Conservation (phyloP, 2,113 vertebrate genomes). For the Lepisosteus oculatus region DNA sequence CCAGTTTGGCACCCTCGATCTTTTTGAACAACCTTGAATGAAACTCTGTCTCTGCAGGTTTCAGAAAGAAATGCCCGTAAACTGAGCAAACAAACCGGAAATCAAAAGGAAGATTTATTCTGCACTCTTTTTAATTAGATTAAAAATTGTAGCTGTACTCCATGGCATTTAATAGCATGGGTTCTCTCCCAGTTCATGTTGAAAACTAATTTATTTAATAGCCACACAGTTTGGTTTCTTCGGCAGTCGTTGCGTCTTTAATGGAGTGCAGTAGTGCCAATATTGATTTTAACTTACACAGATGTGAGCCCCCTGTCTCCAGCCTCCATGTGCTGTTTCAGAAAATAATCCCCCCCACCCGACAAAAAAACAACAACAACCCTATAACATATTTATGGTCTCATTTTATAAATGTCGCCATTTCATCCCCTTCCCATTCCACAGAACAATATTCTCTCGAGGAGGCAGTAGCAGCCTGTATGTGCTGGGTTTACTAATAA, state of each 20-base stretch:
- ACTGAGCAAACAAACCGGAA: constrained; percentile 13
- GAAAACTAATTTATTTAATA: constrained; percentile 17
- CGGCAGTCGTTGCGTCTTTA: constrained; percentile 11
- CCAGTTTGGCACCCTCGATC: too few species aligned
- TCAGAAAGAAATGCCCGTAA: neutral
- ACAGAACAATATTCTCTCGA: neutral
- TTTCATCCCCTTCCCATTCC: neutral
- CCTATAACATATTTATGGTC: neutral
- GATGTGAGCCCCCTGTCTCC: neutral
- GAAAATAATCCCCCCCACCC: neutral
- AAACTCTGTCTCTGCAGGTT: neutral
- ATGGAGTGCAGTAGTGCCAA: constrained; percentile 16
- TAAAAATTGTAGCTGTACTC: constrained; percentile 13
- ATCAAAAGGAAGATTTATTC: constrained; percentile 17
- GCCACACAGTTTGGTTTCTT: neutral
- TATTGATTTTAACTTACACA: constrained; percentile 7
- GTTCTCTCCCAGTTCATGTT: neutral
- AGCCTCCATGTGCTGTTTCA: neutral
- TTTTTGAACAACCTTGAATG: too few species aligned
- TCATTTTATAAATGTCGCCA: neutral
- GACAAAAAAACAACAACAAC: neutral
- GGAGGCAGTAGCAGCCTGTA: neutral
- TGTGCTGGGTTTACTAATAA: constrained; percentile 22
- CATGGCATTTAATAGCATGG: constrained; percentile 1
- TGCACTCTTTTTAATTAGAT: constrained; percentile 21